Evolutionary conservation across 2,113 vertebrate species (phyloP).

Genomic region (Octodon degus): DNA sequence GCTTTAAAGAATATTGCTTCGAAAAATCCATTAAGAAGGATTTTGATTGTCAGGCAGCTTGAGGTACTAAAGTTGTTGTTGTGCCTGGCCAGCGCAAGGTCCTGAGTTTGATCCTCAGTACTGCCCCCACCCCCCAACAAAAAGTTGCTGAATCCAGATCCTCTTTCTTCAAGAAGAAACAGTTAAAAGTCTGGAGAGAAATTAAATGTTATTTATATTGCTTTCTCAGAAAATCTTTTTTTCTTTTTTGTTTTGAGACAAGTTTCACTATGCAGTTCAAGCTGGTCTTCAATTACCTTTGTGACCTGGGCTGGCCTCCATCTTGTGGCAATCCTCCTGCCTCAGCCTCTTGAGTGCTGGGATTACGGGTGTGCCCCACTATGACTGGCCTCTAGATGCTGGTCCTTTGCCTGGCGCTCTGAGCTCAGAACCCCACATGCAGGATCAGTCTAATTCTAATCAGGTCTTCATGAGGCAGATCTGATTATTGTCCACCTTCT

Average conservation of each 20-base stretch:
- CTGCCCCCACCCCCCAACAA: too few relatives aligned
- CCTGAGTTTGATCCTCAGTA: too few relatives aligned
- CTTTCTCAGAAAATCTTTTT: constrained; percentile 20
- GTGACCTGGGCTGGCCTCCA: background rate
- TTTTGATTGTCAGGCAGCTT: background rate
- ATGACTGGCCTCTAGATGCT: background rate
- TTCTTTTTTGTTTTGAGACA: background rate
- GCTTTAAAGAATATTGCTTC: background rate
- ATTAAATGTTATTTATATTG: constrained; percentile 24
- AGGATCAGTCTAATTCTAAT: too few relatives aligned
- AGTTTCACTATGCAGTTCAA: background rate
- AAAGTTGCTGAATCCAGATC: background rate
- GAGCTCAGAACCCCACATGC: too few relatives aligned
- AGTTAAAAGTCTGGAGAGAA: constrained; percentile 39
- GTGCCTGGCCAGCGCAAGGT: too few relatives aligned
- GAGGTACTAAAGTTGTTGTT: background rate
- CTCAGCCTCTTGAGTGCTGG: background rate
- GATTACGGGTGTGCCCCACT: background rate
- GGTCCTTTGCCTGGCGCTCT: too few relatives aligned
- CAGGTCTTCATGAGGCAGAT: too few relatives aligned
- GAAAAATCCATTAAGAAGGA: background rate
- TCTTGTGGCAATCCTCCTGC: background rate
- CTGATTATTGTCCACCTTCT: too few relatives aligned
- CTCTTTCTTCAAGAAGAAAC: background rate
- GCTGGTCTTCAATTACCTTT: background rate